Evolutionary conservation across 53 echinoderm and acorn worm species (phyloP).

Genomic region (Glandiceps talaboti): DNA sequence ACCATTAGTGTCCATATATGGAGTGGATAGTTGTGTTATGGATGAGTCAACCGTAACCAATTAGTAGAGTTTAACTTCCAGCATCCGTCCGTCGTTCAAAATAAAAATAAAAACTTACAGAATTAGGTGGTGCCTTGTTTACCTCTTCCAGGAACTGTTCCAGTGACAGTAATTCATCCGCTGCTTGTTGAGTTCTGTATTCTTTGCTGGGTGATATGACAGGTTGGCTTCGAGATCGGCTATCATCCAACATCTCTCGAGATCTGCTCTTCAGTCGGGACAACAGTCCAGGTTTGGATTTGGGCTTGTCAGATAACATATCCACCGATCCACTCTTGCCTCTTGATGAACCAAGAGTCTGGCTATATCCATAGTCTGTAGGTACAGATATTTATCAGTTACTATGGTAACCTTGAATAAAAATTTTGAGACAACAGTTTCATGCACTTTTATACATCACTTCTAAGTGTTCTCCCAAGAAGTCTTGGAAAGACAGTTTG

Average conservation of each 20-base stretch:
- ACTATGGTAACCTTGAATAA: no score
- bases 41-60: no score
- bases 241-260: slow-evolving; percentile 80
- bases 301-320: background rate
- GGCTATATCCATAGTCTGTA: background rate
- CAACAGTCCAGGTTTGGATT: slow-evolving; percentile 42
- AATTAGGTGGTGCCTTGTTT: background rate
- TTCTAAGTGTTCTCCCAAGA: no score
- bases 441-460: no score
- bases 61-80: no score
- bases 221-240: background rate
- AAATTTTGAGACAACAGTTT: no score
- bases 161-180: background rate
- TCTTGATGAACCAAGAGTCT: background rate
- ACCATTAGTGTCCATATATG: no score
- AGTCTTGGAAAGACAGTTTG: no score
- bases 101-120: background rate
- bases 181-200: background rate
- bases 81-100: no score
- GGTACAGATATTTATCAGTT: no score
- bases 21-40: no score
- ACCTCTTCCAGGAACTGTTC: background rate
- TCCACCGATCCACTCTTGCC: background rate
- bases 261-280: slow-evolving; percentile 88
- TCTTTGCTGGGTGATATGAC: background rate